Conservation (phyloP, 2,888 invertebrate species). For the Drosophila hamatofila region DNA sequence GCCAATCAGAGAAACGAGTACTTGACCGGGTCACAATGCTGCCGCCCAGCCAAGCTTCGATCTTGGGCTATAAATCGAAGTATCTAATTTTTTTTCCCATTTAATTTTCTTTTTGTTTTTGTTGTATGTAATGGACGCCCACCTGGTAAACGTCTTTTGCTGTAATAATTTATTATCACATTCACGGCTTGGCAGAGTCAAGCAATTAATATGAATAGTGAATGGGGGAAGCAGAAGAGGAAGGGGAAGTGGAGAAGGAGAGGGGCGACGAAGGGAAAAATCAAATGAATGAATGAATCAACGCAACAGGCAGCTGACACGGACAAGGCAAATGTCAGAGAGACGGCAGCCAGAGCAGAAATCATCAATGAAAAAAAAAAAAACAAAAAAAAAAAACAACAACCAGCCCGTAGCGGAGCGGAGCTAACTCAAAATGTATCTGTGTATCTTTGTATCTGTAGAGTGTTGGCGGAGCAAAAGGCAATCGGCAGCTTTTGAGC, state of each 20-base stretch:
- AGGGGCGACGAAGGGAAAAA: slow-evolving; percentile 40
- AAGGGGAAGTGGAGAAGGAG: slow-evolving; percentile 8
- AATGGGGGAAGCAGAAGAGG: slow-evolving; percentile 44
- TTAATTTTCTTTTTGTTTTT: slow-evolving; percentile 13
- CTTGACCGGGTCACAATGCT: slow-evolving; percentile 46
- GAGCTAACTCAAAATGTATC: slow-evolving; percentile 15
- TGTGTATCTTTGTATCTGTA: slow-evolving; percentile 31
- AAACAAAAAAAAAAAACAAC: too few relatives aligned
- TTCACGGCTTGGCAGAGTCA: slow-evolving; percentile 67
- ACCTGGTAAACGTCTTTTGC: slow-evolving; percentile 62
- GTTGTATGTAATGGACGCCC: slow-evolving; percentile 61
- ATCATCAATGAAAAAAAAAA: slow-evolving; percentile 79
- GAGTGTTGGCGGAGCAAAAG: slow-evolving; percentile 69
- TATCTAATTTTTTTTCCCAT: slow-evolving; percentile 30
- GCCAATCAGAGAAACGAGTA: slow-evolving; percentile 16
- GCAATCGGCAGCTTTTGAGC: slow-evolving; percentile 78
- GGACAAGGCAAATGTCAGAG: slow-evolving; percentile 48
- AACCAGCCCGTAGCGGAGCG: slow-evolving; percentile 48
- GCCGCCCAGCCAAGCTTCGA: slow-evolving; percentile 18
- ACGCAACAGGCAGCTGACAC: slow-evolving; percentile 43
- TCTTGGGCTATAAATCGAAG: slow-evolving; percentile 45
- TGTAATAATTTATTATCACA: slow-evolving; percentile 81
- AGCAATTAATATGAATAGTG: slow-evolving; percentile 70
- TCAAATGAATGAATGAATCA: slow-evolving; percentile 77
- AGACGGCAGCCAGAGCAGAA: slow-evolving; percentile 32